These are phyloP conservation scores for Drosophila pachea DNA, from an alignment of 1,140 invertebrate species.

Conservation along the genomic window DNA sequence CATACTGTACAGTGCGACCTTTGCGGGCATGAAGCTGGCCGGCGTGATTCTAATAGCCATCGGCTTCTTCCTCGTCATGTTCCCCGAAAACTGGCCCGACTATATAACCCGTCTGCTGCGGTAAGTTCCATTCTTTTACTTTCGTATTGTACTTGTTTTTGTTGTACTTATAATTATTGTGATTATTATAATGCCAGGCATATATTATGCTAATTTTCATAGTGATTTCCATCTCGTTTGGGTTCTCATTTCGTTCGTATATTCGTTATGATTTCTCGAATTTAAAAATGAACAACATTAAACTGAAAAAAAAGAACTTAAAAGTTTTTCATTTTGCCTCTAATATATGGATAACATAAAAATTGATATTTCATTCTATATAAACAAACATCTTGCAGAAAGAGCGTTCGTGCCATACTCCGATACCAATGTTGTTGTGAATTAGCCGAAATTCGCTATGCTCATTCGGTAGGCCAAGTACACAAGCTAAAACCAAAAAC, in stretches of 20 bases:
- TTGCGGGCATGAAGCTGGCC: constrained; percentile 95
- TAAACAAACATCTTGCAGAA: constrained; percentile 79
- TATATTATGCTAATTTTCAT: constrained; percentile 70
- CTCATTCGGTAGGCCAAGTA: constrained; percentile 79
- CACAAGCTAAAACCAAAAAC: constrained; percentile 62
- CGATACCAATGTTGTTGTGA: constrained; percentile 80
- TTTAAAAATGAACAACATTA: constrained; percentile 25
- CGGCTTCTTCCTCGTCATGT: constrained; percentile 95
- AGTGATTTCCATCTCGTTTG: constrained; percentile 54
- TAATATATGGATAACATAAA: constrained; percentile 61
- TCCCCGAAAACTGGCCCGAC: constrained; percentile 97
- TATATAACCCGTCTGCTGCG: constrained; percentile 92
- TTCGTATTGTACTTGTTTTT: constrained; percentile 70
- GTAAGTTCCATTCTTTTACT: constrained; percentile 80
- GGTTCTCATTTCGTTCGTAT: too few species aligned
- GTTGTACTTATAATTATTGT: constrained; percentile 69
- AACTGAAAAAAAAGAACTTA: constrained; percentile 29
- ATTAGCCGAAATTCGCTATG: constrained; percentile 79
- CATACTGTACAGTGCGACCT: constrained; percentile 89
- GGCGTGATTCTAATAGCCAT: constrained; percentile 94
- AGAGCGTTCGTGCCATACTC: constrained; percentile 79
- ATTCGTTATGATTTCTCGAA: too few species aligned
- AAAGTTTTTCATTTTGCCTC: constrained; percentile 33
- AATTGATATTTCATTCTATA: constrained; percentile 73
- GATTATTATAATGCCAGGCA: constrained; percentile 30